Evolutionary conservation across 2,113 vertebrate species (phyloP), one percentile per base, ranked within the genome.

Genomic region (Erythrocercus mccallii): DNA sequence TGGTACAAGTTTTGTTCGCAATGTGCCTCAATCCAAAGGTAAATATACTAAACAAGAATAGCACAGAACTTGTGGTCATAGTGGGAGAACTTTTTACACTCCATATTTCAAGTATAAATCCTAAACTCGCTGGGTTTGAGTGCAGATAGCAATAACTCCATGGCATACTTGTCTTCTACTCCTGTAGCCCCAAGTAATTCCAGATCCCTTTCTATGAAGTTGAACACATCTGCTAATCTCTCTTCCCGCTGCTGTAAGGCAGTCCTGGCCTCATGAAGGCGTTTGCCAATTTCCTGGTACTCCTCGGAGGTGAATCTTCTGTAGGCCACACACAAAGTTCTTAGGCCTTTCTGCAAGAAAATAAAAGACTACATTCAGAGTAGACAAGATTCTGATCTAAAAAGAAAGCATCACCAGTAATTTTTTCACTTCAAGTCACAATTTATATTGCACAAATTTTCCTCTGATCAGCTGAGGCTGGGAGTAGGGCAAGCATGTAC

Each of bases 151-250:
- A 86, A 37, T 70, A 88, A 68, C 22, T 53, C 68, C 78, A 78
- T 88, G 77, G 90, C 98, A 91, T 98, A 99, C 99, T 98, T 99
- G 98, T 99, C 99, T 97, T 99, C 99, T n/a, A 99, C 99, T 81
- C 98, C 99, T 9, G 99, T 99, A 66, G 99, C 99, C 92, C 99
- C 99, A 54, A 99, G 98, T 70, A 99, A 79, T n/a, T 99, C 98
- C 95, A 99, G 97, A 87, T 99, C 98, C 95, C 92, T 99, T 95
- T 99, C 99, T 51, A 99, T 99, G 95, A 98, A 98, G 97, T 96
- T 97, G 96, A 99, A 99, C 33, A 98, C 98, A 74, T 99, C 97
- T 70, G 98, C 97, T 38, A 99, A 91, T 54, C 97, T 97, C 88
- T 99, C 99, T 69, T 99, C 99, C 57, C 99, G 98, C 48, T 99